Evolutionary conservation across 2,113 vertebrate genomes (phyloP), one percentile per base, ranked within the genome.

Genomic region (Trochalopteron elliotii): DNA sequence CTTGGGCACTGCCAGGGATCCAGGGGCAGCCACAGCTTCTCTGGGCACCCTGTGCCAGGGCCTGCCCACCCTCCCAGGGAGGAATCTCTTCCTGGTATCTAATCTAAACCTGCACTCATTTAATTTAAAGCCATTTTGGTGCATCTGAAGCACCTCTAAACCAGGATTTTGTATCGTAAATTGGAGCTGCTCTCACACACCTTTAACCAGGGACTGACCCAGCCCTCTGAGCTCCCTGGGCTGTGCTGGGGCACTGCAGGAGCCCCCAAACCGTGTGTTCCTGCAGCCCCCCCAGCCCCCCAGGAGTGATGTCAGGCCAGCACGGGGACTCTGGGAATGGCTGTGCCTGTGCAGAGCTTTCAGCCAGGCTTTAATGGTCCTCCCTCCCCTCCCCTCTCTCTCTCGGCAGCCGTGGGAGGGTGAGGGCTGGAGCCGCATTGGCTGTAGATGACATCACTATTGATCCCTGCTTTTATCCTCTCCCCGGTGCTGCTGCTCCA

Each of bases 401-500:
- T 24, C 70, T 21, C 72, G 33, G 56, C 90, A 75, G 94, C 93
- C 55, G 5, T 24, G 83, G 79, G 79, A 39, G 85, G 40, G 19
- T 6, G 70, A 70, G 27, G 24, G 80, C 83, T 4, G 40, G 14
- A n/a, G 75, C 92, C 68, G 70, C 83, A 97, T 93, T 95, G 96
- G 96, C 93, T 93, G 53, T 77, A 15, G 74, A 87, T 94, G 96
- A 97, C 92, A 82, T 97, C 96, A 95, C 69, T 13, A 40, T 35
- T 24, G 83, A 92, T 40, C 24, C 13, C 82, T 10, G 75, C 91
- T 56, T 35, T 64, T 5, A 20, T 94, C 90, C 92, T 5, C 76
- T 84, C 80, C 83, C 89, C 37, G 83, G 56, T 4, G 74, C 44
- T 42, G 69, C 91, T 60, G 9, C 87, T 91, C 59, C 94, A 82